Evolutionary conservation across 1,140 invertebrate genomes (phyloP), one percentile per base, ranked within the genome.

Genomic region (Diabrotica undecimpunctata): DNA sequence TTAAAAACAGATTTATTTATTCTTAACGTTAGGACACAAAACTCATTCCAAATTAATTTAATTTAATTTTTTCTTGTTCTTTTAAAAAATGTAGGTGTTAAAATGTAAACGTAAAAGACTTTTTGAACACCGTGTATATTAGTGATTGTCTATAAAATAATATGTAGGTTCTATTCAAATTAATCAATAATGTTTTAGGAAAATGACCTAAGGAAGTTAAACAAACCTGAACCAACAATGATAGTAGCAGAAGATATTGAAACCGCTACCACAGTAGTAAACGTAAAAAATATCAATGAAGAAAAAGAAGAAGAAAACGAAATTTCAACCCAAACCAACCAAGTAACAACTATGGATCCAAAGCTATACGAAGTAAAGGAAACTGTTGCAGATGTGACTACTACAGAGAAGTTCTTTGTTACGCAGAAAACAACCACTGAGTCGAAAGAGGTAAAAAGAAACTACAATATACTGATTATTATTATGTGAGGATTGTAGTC

Each of bases 341-440:
- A 57, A 36, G 36, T 37, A 38, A 57, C 37, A 38, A 57, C 55
- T 25, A 6, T 11, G 36, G 35, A 57, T 54, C 54, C 25, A 7
- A 39, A 68, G 66, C 39, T 62, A 57, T 73, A 74, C 38, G 63
- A 72, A 70, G 72, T 74, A 4, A 71, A 74, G 54, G 72, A 77
- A 65, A 65, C 57, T 62, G 67, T 75, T 46, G 54, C 65, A 10
- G 72, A 75, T 57, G 13, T 72, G 14, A 72, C 72, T 37, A 78
- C 75, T 60, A 76, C 71, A 13, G 65, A 69, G 54, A 70, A 65
- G 53, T 53, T 70, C 11, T 77, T 77, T 62, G 64, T 73, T 37
- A 67, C 65, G 6, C 65, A 61, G 14, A 71, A 72, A 66, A 51
- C 65, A 53, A 74, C 58, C 58, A 60, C 58, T 9, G 58, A 62